Evolutionary conservation across 2,888 invertebrate species (phyloP).

Genomic region (Noctuana brunneofusca): DNA sequence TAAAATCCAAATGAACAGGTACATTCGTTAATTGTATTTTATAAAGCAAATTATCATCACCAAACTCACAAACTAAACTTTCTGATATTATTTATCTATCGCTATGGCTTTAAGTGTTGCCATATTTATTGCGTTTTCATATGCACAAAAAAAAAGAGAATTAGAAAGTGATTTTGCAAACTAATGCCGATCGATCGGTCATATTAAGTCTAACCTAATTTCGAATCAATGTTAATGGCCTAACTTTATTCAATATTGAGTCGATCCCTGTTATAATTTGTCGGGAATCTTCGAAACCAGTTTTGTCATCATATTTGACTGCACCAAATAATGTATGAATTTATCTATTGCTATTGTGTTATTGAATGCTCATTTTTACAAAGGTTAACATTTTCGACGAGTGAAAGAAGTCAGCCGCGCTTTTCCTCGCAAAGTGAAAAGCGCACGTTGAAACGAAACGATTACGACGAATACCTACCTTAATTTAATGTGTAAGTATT

Average conservation of each 20-base stretch:
- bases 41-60: too few species aligned
- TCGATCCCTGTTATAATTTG: background rate
- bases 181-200: background rate
- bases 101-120: background rate
- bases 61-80: too few species aligned
- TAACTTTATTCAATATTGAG: constrained; percentile 12
- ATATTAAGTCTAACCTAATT: background rate
- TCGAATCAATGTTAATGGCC: constrained; percentile 20
- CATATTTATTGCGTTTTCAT: constrained; percentile 19
- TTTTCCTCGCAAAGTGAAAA: constrained; percentile 41
- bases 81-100: background rate
- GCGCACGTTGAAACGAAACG: constrained; percentile 38
- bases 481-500: background rate
- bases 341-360: constrained; percentile 23
- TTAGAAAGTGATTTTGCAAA: constrained; percentile 12
- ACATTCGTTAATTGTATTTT: too few species aligned
- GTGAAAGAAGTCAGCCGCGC: constrained; percentile 37
- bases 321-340: constrained; percentile 12
- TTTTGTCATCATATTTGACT: background rate
- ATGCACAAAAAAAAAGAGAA: constrained; percentile 6
- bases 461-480: constrained; percentile 3
- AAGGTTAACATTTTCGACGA: constrained; percentile 14
- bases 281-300: background rate
- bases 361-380: constrained; percentile 15
- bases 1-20: too few species aligned